Base-by-base conservation (phyloP, 1,140 invertebrate species). In the Drosophila ficusphila region DNA sequence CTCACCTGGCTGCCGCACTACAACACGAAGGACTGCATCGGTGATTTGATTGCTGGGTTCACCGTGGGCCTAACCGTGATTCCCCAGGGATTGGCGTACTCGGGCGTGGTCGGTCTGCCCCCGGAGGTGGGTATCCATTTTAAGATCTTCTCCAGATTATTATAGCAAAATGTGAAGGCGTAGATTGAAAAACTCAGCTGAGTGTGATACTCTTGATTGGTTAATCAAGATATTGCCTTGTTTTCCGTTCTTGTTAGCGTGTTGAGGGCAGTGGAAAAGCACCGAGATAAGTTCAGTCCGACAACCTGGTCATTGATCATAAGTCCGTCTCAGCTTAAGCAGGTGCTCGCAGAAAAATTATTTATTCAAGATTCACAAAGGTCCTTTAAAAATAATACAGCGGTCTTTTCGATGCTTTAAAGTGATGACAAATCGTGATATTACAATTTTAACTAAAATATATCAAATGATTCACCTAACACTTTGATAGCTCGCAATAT, bases 51-150 rank as follows among this genome's bases (percentile, higher is more conserved):
- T 25, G 97, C 97, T 9, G 97, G 97, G 23, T 93, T 98, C 16
- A 98, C 97, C 0, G 95, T 97, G 7, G 96, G 96, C 0, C 93
- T 98, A 0, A 98, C 97, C 2, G 95, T 96, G 2, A 96, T 96
- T 62, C 95, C 95, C 11, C 95, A 96, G 79, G 95, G 95, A 11
- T 91, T 98, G 58, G 97, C 97, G 3, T 98, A 98, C 90, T 94
- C 97, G 6, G 95, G 95, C 61, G 95, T 98, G 53, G 97, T 97
- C 16, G 96, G 96, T 14, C 91, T 98, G 68, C 95, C 95, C 4
- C 92, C 95, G 1, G 92, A 96, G 71, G 91, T 90, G 19, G 68
- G 76, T 61, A 6, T 16, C 23, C 12, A 9, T 12, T 34, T 53
- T 5, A 18, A 16, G 25, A 27, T 27, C 7, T 27, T 27, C 7